These are phyloP conservation scores for Eudemis profundana DNA, from an alignment of 2,888 invertebrate genomes.

Conservation along the genomic window DNA sequence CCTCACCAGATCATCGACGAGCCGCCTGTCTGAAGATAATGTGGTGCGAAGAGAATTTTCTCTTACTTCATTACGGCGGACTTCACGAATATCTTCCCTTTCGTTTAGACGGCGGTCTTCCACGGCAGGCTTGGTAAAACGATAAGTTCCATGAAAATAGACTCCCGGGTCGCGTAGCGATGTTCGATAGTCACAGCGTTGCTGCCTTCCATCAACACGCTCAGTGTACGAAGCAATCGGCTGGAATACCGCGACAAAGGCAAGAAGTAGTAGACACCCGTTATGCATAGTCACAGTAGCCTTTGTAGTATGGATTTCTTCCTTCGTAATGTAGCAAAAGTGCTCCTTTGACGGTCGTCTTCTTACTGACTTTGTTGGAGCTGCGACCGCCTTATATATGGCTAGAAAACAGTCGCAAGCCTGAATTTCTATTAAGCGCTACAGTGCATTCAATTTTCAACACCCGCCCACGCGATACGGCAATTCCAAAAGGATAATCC, in stretches of 20 bases:
- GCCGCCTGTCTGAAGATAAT: constrained; percentile 22
- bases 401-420: constrained; percentile 49
- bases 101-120: constrained; percentile 47
- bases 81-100: constrained; percentile 51
- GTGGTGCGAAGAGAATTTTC: constrained; percentile 21
- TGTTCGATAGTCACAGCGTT: constrained; percentile 63
- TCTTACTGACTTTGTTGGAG: constrained; percentile 65
- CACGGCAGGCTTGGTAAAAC: constrained; percentile 48
- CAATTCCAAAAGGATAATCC: constrained; percentile 42
- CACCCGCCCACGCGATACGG: constrained; percentile 65
- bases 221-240: constrained; percentile 70
- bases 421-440: constrained; percentile 75
- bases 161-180: constrained; percentile 55
- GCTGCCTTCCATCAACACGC: constrained; percentile 73
- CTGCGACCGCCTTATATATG: constrained; percentile 67
- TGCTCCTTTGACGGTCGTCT: constrained; percentile 66
- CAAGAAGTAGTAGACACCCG: constrained; percentile 78
- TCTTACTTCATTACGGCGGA: constrained; percentile 52
- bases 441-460: constrained; percentile 80
- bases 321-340: constrained; percentile 62
- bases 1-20: constrained; percentile 17
- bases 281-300: constrained; percentile 81
- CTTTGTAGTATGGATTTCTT: constrained; percentile 55
- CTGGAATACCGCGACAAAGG: constrained; percentile 73
- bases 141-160: constrained; percentile 52